Conservation (phyloP, 2,113 vertebrate genomes). For the Theropithecus gelada region DNA sequence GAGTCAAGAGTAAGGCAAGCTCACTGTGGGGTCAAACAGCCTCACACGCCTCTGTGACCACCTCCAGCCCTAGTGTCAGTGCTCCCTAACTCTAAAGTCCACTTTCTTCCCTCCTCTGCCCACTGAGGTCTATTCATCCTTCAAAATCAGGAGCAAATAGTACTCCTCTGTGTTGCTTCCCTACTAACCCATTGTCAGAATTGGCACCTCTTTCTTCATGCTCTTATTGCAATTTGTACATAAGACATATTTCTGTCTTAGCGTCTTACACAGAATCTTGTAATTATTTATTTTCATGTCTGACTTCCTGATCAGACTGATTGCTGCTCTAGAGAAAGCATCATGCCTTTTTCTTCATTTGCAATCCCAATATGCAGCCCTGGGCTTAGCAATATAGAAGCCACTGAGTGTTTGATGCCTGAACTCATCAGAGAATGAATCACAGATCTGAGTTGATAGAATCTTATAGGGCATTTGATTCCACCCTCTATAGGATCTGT, state of each 20-base stretch:
- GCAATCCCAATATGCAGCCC: no score
- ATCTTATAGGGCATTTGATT: background rate
- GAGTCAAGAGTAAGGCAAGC: background rate
- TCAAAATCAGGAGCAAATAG: background rate
- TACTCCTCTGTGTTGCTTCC: background rate
- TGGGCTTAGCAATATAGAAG: background rate
- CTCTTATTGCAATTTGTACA: no score
- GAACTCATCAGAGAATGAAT: background rate
- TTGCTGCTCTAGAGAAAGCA: background rate
- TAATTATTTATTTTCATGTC: background rate
- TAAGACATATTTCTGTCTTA: background rate
- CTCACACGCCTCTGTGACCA: rapidly evolving
- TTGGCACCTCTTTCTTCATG: background rate
- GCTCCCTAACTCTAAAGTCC: background rate
- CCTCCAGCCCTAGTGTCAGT: background rate
- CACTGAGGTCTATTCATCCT: background rate
- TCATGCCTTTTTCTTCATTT: background rate
- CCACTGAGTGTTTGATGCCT: background rate
- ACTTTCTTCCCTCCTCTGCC: background rate
- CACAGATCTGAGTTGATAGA: background rate
- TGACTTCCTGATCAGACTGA: background rate
- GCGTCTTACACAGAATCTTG: background rate
- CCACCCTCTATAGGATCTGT: background rate
- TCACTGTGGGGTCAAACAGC: background rate
- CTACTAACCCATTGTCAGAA: background rate